Percentiles rank a stretch among this genome's conserved stretches.
Conservation (phyloP, 2,888 invertebrate species). For the Habroteleia sp. region DNA sequence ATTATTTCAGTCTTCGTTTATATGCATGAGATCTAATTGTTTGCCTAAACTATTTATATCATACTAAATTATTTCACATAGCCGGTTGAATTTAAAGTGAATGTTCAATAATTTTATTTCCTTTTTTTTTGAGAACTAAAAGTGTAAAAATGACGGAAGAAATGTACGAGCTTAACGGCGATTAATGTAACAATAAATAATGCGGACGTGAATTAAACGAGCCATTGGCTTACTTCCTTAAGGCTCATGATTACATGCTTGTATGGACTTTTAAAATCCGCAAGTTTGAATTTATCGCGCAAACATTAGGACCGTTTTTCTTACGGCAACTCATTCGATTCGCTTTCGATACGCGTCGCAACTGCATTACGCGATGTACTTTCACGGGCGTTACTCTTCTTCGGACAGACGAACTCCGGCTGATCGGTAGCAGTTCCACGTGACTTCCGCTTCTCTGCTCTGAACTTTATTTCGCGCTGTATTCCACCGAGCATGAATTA, state of each 20-base stretch:
- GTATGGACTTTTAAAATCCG: constrained; percentile 31
- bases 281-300: constrained; percentile 38
- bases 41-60: no score
- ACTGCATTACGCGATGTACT: constrained; percentile 61
- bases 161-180: constrained; percentile 14
- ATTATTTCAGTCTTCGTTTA: no score
- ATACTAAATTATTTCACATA: no score
- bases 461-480: constrained; percentile 43
- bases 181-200: constrained; percentile 44
- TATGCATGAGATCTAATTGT: no score
- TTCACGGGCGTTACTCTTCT: constrained; percentile 59
- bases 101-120: no score
- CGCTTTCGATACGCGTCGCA: constrained; percentile 61
- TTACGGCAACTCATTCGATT: constrained; percentile 54
- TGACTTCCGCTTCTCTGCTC: constrained; percentile 55
- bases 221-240: no score
- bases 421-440: constrained; percentile 46
- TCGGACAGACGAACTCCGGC: constrained; percentile 39
- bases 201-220: constrained; percentile 27
- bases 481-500: constrained; percentile 47
- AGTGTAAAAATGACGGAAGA: no score
- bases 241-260: constrained; percentile 43
- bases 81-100: no score
- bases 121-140: no score
- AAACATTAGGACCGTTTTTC: constrained; percentile 47